Evolutionary conservation across 2,113 vertebrate genomes (phyloP), one percentile per base, ranked within the genome.

Genomic region (Phylloscopus trochilus): DNA sequence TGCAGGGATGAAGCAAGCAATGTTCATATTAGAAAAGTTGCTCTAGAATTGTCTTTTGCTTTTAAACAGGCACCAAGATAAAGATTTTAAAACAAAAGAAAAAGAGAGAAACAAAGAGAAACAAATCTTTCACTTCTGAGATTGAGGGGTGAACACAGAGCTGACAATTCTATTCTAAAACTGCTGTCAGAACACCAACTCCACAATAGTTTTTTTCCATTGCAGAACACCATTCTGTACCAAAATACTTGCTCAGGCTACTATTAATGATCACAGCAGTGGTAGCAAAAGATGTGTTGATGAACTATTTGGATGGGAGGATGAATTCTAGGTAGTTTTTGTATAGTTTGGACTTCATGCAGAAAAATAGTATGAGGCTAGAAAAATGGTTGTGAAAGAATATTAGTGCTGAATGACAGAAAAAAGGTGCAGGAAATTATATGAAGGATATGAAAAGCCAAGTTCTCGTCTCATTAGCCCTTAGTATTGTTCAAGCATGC

Each of bases 381-480:
- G 39, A 53, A 67, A 73, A 83, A n/a, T 5, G 5, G 20, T 14
- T 66, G 24, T 26, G 66, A 76, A 63, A 55, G 21, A 70, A 7
- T 10, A 44, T 31, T 11, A 77, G 13, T 33, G 30, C 28, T 79
- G 27, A 86, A 79, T 26, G 27, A 76, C 69, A 78, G 46, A 43
- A 74, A 31, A 78, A 87, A 83, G 17, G 35, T 69, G 41, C 41
- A 41, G 41, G 13, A 41, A 41, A 41, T 41, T 86, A 44, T 2
- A 13, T 0, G 0, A 6, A 58, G 30, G 17, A 46, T 22, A 33
- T 2, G 60, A 59, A 77, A 92, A 87, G 9, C 27, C 35, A 73
- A 30, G 20, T 35, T 70, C 68, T 89, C 33, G 51, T 20, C 41
- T 62, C 75, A 17, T 58, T 64, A 79, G 19, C 46, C 19, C 30